Conservation (phyloP, 2,797 vertebrate genomes). For the Pempheris klunzingeri region DNA sequence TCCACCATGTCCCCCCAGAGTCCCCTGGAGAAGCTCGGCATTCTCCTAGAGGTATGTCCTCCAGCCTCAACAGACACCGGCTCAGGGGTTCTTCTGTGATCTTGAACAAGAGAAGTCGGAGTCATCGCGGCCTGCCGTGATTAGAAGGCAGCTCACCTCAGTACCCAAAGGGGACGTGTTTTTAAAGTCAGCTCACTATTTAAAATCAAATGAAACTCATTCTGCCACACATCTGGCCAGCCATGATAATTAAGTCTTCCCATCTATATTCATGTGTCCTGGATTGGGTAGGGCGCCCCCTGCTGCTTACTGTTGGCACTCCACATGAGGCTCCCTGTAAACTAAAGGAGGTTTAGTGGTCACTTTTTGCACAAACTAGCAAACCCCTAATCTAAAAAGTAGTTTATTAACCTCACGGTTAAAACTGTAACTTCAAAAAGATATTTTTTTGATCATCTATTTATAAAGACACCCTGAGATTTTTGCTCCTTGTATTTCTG, state of each 20-base stretch:
- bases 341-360: too few relatives aligned
- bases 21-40: slow-evolving; percentile 80
- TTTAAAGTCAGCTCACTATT: too few relatives aligned
- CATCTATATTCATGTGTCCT: background rate
- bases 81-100: background rate
- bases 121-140: background rate
- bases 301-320: slow-evolving; percentile 40
- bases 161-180: too few relatives aligned
- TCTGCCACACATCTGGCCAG: background rate
- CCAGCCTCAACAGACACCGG: background rate
- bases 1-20: slow-evolving; percentile 94
- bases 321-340: too few relatives aligned
- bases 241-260: background rate
- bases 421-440: background rate
- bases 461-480: background rate
- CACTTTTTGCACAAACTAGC: too few relatives aligned
- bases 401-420: too few relatives aligned
- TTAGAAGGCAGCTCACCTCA: too few relatives aligned
- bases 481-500: background rate
- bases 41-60: slow-evolving; percentile 84
- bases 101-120: background rate
- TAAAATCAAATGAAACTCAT: background rate
- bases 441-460: background rate
- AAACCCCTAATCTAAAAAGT: too few relatives aligned
- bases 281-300: slow-evolving; percentile 21